Evolutionary conservation across 2,888 invertebrate genomes (phyloP).

Genomic region (Athalia cordata): DNA sequence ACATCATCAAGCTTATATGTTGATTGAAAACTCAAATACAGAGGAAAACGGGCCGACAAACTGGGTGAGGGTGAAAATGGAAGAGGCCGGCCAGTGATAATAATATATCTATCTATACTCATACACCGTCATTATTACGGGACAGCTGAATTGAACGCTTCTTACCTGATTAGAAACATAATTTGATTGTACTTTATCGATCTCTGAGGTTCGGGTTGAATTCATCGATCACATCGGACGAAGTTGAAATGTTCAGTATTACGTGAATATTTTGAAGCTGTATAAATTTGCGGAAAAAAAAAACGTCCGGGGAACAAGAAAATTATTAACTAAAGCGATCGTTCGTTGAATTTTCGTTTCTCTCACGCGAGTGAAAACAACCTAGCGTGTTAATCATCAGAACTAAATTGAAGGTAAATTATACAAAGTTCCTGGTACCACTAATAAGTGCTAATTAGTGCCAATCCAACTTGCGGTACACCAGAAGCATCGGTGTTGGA

Average conservation of each 20-base stretch:
- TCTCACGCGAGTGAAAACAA: neutral
- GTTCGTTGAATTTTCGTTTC: neutral
- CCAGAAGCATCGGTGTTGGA: constrained; percentile 5
- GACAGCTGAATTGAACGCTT: too few species aligned
- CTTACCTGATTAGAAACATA: too few species aligned
- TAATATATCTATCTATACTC: neutral
- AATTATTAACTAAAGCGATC: neutral
- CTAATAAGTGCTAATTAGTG: constrained; percentile 38
- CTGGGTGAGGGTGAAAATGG: constrained; percentile 15
- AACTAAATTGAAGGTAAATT: constrained; percentile 25
- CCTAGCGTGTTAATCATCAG: neutral
- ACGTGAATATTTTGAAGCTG: neutral
- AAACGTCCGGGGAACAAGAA: too few species aligned
- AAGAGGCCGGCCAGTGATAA: constrained; percentile 7
- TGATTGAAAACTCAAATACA: constrained; percentile 25
- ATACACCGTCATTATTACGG: too few species aligned
- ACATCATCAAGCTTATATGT: constrained; percentile 4
- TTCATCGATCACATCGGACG: too few species aligned
- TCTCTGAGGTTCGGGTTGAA: too few species aligned
- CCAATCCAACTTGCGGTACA: constrained; percentile 24
- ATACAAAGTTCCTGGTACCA: constrained; percentile 20
- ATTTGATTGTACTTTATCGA: too few species aligned
- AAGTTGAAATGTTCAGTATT: too few species aligned
- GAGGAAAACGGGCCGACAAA: constrained; percentile 13
- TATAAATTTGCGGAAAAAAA: neutral